phyloP scores from a whole-genome alignment of 2,113 vertebrate genomes.

The Hippocampus guttulatus region DNA sequence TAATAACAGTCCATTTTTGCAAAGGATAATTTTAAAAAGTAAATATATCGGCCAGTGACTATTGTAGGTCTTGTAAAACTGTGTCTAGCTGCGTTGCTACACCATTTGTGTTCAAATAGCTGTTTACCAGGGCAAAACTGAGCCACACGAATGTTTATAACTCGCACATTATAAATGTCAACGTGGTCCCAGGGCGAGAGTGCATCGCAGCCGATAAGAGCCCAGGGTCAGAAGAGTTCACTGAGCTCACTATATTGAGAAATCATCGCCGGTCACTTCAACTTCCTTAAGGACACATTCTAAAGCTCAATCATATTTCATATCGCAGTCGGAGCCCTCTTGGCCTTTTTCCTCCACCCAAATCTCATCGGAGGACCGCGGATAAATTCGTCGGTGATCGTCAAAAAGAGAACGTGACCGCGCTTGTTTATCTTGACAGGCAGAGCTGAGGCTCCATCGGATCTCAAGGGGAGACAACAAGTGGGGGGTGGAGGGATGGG shows the following conservation, averaged over 20 bases:
- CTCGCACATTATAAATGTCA: slow-evolving; percentile 41
- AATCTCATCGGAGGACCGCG: slow-evolving; percentile 21
- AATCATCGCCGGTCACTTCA: slow-evolving; percentile 56
- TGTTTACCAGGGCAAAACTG: neutral
- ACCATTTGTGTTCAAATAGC: neutral
- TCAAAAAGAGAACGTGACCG: neutral
- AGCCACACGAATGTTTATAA: neutral
- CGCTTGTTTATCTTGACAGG: neutral
- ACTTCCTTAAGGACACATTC: slow-evolving; percentile 65
- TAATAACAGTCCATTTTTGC: too few species aligned
- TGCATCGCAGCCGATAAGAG: slow-evolving; percentile 60
- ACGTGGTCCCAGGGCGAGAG: slow-evolving; percentile 15
- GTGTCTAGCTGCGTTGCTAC: too few species aligned
- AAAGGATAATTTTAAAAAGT: too few species aligned
- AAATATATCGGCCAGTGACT: too few species aligned
- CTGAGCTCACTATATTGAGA: slow-evolving; percentile 49
- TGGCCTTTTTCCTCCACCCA: slow-evolving; percentile 41
- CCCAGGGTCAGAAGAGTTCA: slow-evolving; percentile 52
- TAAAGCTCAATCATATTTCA: slow-evolving; percentile 59
- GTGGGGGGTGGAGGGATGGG: neutral
- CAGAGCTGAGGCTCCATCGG: slow-evolving; percentile 41
- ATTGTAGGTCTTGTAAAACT: too few species aligned
- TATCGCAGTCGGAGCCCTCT: slow-evolving; percentile 47
- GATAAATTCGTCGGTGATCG: slow-evolving; percentile 10
- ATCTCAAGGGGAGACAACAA: slow-evolving; percentile 32